Base-by-base conservation (phyloP, 2,888 invertebrate species). In the Athalia circularis region DNA sequence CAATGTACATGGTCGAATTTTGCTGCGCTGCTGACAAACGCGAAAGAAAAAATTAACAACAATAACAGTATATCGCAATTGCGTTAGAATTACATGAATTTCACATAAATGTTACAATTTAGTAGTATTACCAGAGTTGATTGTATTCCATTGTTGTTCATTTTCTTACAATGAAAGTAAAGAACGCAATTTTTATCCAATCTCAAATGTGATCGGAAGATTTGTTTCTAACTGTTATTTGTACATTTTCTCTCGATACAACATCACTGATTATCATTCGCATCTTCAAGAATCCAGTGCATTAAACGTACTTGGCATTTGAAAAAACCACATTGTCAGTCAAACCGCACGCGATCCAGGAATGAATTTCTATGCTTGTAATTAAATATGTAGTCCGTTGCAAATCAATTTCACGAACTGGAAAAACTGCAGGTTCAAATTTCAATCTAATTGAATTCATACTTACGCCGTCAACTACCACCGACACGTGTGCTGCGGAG, bases 181-280 rank as follows among this genome's bases (percentile, higher is more conserved):
- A 29, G 29, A 29, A 29, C 29, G 29, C 2, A 29, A 29, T 29
- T 29, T 29, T 29, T 29, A 29, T 29, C 29, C 29, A 29, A 29
- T 29, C 29, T 29, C 29, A 29, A 29, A 29, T 29, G 29, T 29
- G 29, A 29, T 29, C 29, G 2, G 1, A 29, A 29, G 29, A 29
- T 59, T 78, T 48, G 59, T 70, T 65, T 70, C 57, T 54, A 8
- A 47, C 4, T 65, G 9, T 65, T 81, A 64, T 65, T 74, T 80
- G 68, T 75, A 72, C 47, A 45, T 43, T 15, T 59, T 72, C 3
- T 15, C 59, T 59, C 13, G 45, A 59, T 59, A 13, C 59, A 72
- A 59, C 72, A 57, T 72, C 47, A 59, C 43, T 11, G 70, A 70
- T 72, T 72, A 72, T 72, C 72, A 72, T 59, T 72, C 59, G 72